Base-by-base conservation (phyloP, 1,140 invertebrate species). In the Drosophila baimaii region DNA sequence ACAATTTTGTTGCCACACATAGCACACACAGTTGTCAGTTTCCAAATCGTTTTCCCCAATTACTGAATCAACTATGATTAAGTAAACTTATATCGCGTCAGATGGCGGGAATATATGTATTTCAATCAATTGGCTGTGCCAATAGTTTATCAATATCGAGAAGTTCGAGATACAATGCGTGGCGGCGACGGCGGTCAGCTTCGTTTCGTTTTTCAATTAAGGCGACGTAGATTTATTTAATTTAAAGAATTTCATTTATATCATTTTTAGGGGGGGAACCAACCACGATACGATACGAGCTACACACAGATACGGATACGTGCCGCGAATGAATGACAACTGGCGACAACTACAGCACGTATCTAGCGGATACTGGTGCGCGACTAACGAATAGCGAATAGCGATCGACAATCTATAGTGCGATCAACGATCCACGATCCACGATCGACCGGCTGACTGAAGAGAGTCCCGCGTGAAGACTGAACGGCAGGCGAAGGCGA, bases 201-300 rank as follows among this genome's bases (percentile, higher is more conserved):
- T n/a, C n/a, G n/a, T 73, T 77, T 52, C 62, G 65, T 35, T 69
- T 69, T 77, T 77, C 74, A 77, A 77, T 77, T 77, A 77, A 77
- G 72, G 29, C 73, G 33, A 23, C 73, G 73, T 69, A 69, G 43
- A 88, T 72, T 82, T 79, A 88, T 72, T 88, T 79, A 88, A 83
- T 86, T 88, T 88, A 64, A 81, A 73, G 79, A 86, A 89, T 83
- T 86, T 86, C 63, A 78, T 81, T 86, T 77, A 54, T 54, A 54
- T 54, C 51, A 21, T 54, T 54, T 54, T 54, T 54, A 31, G 49
- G 35, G 39, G 63, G 47, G 51, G 71, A 73, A 73, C 44, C 47
- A 69, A 82, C 68, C 43, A 61, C 79, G 62, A 73, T 55, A 41
- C 57, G 21, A 13, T n/a, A 49, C 41, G 56, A 47, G 37, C 44